phyloP scores from a whole-genome alignment of 2,113 vertebrate genomes.

The Sialia sialis region DNA sequence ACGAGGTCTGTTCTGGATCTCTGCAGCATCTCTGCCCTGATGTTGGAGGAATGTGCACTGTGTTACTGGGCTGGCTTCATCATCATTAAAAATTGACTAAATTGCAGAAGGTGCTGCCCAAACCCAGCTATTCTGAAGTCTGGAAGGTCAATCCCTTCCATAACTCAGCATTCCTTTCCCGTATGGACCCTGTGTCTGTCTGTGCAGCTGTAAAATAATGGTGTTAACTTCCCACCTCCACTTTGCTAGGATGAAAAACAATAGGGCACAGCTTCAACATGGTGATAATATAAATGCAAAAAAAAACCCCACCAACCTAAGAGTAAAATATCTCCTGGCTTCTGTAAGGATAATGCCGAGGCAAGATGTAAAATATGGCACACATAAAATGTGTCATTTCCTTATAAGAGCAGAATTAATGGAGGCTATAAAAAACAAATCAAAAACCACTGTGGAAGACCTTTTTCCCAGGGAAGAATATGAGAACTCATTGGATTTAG shows the following conservation, averaged over 20 bases:
- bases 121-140: not conserved
- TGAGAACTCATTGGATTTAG: not conserved
- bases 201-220: not conserved
- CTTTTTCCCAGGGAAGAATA: not conserved
- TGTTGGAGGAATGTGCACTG: not conserved
- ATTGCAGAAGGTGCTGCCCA: not conserved
- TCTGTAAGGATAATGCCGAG: not conserved
- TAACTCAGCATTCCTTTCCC: not conserved
- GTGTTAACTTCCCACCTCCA: not conserved
- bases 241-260: not conserved
- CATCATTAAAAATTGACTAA: not conserved
- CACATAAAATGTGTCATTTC: not conserved
- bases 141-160: not conserved
- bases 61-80: not conserved
- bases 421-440: not conserved
- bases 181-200: accelerated
- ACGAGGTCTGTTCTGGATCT: not conserved
- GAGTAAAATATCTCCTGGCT: not conserved
- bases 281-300: not conserved
- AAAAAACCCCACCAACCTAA: not conserved
- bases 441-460: not conserved
- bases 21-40: not conserved
- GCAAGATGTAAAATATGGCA: not conserved
- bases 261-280: not conserved
- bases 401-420: not conserved